Conservation (phyloP, 2,797 vertebrate genomes). For the Gouania willdenowi region DNA sequence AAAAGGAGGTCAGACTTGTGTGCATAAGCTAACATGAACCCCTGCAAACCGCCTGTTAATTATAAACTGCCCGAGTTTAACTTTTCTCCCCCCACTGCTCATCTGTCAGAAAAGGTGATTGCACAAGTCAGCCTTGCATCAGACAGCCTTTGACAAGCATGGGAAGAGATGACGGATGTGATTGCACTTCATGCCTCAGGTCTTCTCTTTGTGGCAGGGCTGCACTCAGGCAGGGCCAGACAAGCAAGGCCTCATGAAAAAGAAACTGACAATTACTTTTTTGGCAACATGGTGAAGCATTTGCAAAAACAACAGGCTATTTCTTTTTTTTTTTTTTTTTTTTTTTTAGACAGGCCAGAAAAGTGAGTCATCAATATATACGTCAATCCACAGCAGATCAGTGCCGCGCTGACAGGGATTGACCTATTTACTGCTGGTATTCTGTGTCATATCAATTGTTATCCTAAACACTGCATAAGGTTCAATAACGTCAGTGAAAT, state of each 20-base stretch:
- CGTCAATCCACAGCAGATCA: neutral
- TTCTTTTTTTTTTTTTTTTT: neutral
- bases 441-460: neutral
- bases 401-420: neutral
- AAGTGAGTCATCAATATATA: constrained; percentile 3
- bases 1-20: no score
- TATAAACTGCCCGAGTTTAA: constrained; percentile 10
- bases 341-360: neutral
- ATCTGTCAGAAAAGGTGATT: constrained; percentile 44
- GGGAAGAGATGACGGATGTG: constrained; percentile 61
- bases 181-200: constrained; percentile 60
- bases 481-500: neutral
- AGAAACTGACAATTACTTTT: constrained; percentile 20
- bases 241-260: constrained; percentile 27
- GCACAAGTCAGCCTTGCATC: constrained; percentile 50
- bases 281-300: constrained; percentile 2
- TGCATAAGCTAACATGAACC: no score
- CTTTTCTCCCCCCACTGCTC: constrained; percentile 6
- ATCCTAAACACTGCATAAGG: neutral
- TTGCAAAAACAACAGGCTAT: neutral
- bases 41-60: no score
- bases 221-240: constrained; percentile 36
- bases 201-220: constrained; percentile 17
- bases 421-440: neutral
- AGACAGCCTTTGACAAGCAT: constrained; percentile 44